These are phyloP conservation scores for Trematomus bernacchii DNA, from an alignment of 2,797 vertebrate genomes.

Conservation along the genomic window DNA sequence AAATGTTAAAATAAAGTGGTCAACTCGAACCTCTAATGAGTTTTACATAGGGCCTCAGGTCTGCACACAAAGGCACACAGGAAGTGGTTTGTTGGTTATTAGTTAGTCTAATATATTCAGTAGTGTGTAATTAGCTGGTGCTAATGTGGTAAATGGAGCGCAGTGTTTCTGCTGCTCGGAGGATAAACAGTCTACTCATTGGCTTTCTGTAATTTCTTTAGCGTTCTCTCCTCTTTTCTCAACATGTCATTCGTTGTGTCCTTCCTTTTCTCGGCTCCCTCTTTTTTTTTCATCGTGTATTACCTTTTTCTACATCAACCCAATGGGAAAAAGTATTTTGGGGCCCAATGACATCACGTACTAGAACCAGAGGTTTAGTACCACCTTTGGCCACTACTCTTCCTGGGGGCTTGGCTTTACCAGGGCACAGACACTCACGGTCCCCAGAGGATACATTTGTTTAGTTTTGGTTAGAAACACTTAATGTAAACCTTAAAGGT, in stretches of 20 bases:
- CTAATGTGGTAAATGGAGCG: slow-evolving; percentile 75
- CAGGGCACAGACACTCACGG: not conserved
- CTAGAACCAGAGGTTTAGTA: no score
- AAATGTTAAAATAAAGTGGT: slow-evolving; percentile 75
- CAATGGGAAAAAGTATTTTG: no score
- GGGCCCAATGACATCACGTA: no score
- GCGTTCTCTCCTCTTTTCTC: slow-evolving; percentile 23
- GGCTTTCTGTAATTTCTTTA: slow-evolving; percentile 26
- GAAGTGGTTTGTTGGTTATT: slow-evolving; percentile 62
- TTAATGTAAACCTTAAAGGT: no score
- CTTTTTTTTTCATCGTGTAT: not conserved
- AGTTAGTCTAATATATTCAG: slow-evolving; percentile 76
- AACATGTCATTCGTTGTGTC: not conserved
- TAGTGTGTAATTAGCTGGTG: slow-evolving; percentile 72
- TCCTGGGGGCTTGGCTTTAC: no score
- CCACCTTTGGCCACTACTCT: no score
- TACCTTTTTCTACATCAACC: not conserved
- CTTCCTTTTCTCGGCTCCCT: not conserved
- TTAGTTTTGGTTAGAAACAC: not conserved
- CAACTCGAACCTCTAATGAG: slow-evolving; percentile 53
- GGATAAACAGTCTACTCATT: slow-evolving; percentile 45
- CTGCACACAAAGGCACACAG: slow-evolving; percentile 23
- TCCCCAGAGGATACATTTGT: not conserved
- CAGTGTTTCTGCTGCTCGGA: slow-evolving; percentile 46
- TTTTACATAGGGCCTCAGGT: slow-evolving; percentile 50